phyloP scores from a whole-genome alignment of 1,140 invertebrate species.

The Drosophila sucinea region DNA sequence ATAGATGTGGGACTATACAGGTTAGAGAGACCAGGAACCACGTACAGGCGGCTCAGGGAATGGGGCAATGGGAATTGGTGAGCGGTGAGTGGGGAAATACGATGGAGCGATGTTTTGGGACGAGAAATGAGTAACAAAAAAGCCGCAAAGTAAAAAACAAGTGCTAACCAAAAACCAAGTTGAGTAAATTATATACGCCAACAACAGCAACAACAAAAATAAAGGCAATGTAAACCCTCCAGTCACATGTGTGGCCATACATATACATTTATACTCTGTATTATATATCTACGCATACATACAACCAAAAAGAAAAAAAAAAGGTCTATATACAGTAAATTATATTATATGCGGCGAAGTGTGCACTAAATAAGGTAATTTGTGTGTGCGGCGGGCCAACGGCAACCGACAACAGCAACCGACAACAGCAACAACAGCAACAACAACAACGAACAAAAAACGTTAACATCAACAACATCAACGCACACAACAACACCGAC shows the following conservation, averaged over 20 bases:
- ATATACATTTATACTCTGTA: not conserved
- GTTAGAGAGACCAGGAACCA: constrained; percentile 37
- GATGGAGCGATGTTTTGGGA: constrained; percentile 11
- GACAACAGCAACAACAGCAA: constrained; percentile 28
- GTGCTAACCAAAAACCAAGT: constrained; percentile 71
- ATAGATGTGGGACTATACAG: constrained; percentile 29
- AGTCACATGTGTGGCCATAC: constrained; percentile 14
- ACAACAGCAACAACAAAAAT: constrained; percentile 30
- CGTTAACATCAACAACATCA: constrained; percentile 39
- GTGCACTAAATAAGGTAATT: constrained; percentile 81
- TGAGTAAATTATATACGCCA: constrained; percentile 77
- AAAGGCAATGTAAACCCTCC: constrained; percentile 32
- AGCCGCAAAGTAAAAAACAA: constrained; percentile 67
- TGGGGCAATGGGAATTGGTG: constrained; percentile 37
- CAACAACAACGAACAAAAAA: constrained; percentile 19
- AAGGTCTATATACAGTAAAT: constrained; percentile 80
- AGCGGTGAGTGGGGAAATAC: not conserved
- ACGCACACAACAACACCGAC: constrained; percentile 24
- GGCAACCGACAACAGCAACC: constrained; percentile 43
- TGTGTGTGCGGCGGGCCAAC: constrained; percentile 67
- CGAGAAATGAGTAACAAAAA: constrained; percentile 46
- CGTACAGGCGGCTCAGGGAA: constrained; percentile 7
- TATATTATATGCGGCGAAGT: constrained; percentile 78
- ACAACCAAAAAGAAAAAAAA: constrained; percentile 33
- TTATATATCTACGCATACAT: constrained; percentile 1